phyloP scores from a whole-genome alignment of 2,113 vertebrate genomes.

The Myotis brandtii region DNA sequence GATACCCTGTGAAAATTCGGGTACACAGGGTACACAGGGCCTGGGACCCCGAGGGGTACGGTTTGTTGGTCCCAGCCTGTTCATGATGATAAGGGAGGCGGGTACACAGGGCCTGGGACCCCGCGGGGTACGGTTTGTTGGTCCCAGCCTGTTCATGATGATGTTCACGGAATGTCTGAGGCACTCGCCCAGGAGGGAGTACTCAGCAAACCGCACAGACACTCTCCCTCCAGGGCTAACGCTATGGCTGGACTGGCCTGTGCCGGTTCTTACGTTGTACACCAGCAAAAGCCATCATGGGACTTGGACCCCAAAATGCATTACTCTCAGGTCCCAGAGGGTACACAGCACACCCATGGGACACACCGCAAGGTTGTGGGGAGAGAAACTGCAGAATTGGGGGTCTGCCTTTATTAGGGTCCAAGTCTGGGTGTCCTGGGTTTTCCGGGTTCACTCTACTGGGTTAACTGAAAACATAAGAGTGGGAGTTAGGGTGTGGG shows the following conservation, averaged over 20 bases:
- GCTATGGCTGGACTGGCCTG: no score
- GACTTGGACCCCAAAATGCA: background rate
- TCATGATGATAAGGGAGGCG: no score
- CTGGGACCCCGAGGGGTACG: no score
- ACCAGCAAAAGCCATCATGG: background rate
- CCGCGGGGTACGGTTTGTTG: no score
- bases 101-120: no score
- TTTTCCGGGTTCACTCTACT: background rate
- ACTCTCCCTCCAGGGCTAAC: background rate
- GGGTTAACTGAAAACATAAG: background rate
- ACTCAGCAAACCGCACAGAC: background rate
- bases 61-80: no score
- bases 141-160: background rate
- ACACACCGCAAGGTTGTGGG: background rate
- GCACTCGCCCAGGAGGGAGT: fast-evolving
- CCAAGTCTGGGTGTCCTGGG: background rate
- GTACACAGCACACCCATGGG: background rate
- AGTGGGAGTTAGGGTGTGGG: background rate
- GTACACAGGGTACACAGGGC: no score
- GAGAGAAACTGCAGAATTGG: background rate
- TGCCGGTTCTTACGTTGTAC: background rate
- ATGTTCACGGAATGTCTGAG: background rate
- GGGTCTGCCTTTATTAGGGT: background rate
- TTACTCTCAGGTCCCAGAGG: background rate
- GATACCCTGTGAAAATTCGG: background rate